Conservation (phyloP, 2,888 invertebrate genomes). For the Drosophila colorata region DNA sequence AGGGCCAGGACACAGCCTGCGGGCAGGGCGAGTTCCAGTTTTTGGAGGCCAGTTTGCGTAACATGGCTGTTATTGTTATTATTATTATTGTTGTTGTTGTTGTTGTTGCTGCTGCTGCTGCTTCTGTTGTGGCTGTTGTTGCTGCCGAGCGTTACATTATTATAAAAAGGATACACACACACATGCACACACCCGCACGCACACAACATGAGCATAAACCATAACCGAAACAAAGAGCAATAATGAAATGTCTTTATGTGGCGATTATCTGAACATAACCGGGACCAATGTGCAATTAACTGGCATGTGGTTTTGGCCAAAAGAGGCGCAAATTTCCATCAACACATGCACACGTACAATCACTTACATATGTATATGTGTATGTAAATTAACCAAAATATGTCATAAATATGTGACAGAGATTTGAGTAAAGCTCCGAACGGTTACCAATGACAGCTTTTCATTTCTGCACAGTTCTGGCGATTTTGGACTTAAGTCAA, state of each 20-base stretch:
- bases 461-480: not conserved
- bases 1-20: conserved; percentile 15
- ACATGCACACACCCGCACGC: not conserved
- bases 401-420: conserved; percentile 4
- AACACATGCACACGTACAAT: not conserved
- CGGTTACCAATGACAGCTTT: conserved; percentile 16
- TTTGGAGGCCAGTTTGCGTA: conserved; percentile 47
- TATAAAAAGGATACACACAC: conserved; percentile 52
- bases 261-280: conserved; percentile 74
- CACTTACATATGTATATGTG: not conserved
- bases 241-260: conserved; percentile 77
- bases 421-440: not conserved
- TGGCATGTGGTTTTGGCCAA: conserved; percentile 37
- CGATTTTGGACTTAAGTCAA: not conserved
- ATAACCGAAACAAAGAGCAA: conserved; percentile 54
- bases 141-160: conserved; percentile 40
- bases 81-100: conserved; percentile 33
- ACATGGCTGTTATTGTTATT: conserved; percentile 44
- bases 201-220: conserved; percentile 29
- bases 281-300: conserved; percentile 70
- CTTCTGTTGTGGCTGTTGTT: conserved; percentile 31
- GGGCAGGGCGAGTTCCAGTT: conserved; percentile 32
- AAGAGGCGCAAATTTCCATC: conserved; percentile 4
- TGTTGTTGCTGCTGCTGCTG: conserved; percentile 30
- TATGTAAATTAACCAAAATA: conserved; percentile 11